A percentile compares a stretch with the other conserved stretches of the same genome.
phyloP scores from a whole-genome alignment of 2,797 vertebrate genomes.

The Danio kyathit region DNA sequence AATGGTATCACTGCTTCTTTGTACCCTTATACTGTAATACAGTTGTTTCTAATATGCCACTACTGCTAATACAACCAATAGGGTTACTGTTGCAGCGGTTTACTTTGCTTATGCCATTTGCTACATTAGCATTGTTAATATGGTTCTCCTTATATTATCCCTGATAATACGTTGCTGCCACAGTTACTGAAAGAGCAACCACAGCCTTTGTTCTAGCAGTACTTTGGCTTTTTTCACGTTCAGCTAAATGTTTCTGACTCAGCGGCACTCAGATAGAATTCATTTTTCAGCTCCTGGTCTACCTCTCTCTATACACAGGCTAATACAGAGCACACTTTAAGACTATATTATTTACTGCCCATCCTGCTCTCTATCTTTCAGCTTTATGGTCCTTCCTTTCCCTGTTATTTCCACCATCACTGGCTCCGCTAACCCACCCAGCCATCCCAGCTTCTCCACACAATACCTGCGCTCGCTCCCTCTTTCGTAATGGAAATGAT shows the following conservation, averaged over 20 bases:
- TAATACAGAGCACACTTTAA: conserved; percentile 32
- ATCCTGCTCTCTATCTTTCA: conserved; percentile 21
- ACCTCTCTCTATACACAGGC: conserved; percentile 3
- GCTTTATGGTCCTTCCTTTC: conserved; percentile 30
- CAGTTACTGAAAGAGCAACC: background rate
- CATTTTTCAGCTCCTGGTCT: background rate
- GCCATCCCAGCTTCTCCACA: conserved; percentile 28
- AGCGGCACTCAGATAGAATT: background rate
- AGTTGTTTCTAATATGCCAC: background rate
- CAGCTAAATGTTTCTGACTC: conserved; percentile 23
- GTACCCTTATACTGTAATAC: background rate
- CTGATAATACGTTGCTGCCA: background rate
- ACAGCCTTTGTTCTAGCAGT: background rate
- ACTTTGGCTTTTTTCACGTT: background rate
- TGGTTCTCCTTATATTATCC: background rate
- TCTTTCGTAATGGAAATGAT: conserved; percentile 42
- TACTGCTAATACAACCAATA: background rate
- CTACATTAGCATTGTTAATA: background rate
- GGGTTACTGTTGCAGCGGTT: background rate
- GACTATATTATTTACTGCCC: conserved; percentile 37
- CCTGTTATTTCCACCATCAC: conserved; percentile 39
- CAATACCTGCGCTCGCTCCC: background rate
- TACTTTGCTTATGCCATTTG: background rate
- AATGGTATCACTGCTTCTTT: background rate
- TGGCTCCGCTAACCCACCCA: conserved; percentile 39